These are phyloP conservation scores for Lordiphosa fenestrarum DNA, from an alignment of 2,888 invertebrate genomes.

Conservation along the genomic window DNA sequence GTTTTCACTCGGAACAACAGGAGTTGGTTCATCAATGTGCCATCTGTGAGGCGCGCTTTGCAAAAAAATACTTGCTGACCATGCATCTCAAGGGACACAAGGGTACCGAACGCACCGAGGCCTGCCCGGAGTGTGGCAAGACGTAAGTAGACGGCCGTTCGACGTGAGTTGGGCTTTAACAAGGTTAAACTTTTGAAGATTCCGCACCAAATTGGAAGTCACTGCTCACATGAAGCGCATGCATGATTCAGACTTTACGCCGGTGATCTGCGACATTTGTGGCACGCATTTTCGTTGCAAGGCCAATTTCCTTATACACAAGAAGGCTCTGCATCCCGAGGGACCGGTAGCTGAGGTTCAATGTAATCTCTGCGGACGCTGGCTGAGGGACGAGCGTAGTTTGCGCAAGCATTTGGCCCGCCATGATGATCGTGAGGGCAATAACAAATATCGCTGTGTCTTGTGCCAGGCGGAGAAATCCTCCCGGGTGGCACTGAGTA, in stretches of 20 bases:
- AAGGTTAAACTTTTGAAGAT: conserved; percentile 24
- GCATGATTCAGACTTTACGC: conserved; percentile 61
- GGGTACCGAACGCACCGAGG: conserved; percentile 58
- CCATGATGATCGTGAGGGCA: conserved; percentile 59
- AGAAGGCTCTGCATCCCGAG: conserved; percentile 64
- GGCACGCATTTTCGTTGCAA: conserved; percentile 63
- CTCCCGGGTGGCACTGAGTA: conserved; percentile 55
- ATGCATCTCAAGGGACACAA: conserved; percentile 68
- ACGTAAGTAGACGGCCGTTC: conserved; percentile 35
- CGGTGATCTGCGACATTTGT: conserved; percentile 69
- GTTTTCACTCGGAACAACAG: conserved; percentile 55
- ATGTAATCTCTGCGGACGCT: conserved; percentile 58
- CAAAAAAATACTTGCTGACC: conserved; percentile 64
- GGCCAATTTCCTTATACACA: conserved; percentile 62
- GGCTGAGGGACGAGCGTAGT: conserved; percentile 63
- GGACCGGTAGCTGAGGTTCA: conserved; percentile 64
- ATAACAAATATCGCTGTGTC: conserved; percentile 55
- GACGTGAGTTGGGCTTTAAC: too few species aligned
- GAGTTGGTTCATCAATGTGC: conserved; percentile 58
- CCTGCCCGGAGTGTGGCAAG: conserved; percentile 53
- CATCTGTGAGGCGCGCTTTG: conserved; percentile 57
- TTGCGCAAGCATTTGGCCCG: conserved; percentile 59
- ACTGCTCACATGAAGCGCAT: conserved; percentile 62
- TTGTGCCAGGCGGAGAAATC: conserved; percentile 59
- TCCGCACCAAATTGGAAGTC: conserved; percentile 62